Conservation (phyloP, 2,113 vertebrate genomes). For the zebrafish (Danio rerio) region GRCz12tu NC_133195.1:41725501-41726000, state of each 20-base stretch:
- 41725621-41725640: slow-evolving; percentile 95
- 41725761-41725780: slow-evolving; percentile 27
- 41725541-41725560: slow-evolving; percentile 85
- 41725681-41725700: slow-evolving; percentile 72
- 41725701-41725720: slow-evolving; percentile 77
- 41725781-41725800: slow-evolving; percentile 32
- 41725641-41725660: slow-evolving; percentile 90
- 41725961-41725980: slow-evolving; percentile 44
- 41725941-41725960: slow-evolving; percentile 47
- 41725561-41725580: slow-evolving; percentile 91
- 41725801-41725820: slow-evolving; percentile 41
- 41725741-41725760: slow-evolving; percentile 76
- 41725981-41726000: slow-evolving; percentile 51
- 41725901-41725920: slow-evolving; percentile 48
- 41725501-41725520: background rate
- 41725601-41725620: slow-evolving; percentile 97
- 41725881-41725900: slow-evolving; percentile 37
- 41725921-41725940: slow-evolving; percentile 56
- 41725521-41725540: slow-evolving; percentile 89
- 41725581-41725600: slow-evolving; percentile 96
- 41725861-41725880: slow-evolving; percentile 30
- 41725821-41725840: slow-evolving; percentile 26
- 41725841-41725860: slow-evolving; percentile 31
- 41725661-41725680: slow-evolving; percentile 67
- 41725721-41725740: slow-evolving; percentile 90